Conservation (phyloP, 2,113 vertebrate species). For the Tauraco erythrolophus region DNA sequence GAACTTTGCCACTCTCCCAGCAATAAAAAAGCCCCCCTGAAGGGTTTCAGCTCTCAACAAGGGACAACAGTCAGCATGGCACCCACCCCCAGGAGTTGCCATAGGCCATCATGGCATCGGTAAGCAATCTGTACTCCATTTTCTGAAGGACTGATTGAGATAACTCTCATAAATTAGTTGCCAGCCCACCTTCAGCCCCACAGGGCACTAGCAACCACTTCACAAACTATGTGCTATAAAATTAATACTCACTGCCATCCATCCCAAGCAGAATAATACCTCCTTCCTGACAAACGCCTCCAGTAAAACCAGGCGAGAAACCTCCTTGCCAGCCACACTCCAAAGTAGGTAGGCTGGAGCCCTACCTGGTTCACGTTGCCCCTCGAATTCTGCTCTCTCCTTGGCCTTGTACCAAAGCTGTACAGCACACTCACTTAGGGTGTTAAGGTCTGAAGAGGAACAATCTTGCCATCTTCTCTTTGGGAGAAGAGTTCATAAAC, state of each 20-base stretch:
- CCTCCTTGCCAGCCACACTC: background rate
- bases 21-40: background rate
- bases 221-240: background rate
- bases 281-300: background rate
- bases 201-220: background rate
- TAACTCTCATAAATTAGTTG: background rate
- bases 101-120: background rate
- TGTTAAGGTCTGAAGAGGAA: background rate
- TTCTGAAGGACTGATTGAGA: background rate
- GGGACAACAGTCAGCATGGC: background rate
- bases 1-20: background rate
- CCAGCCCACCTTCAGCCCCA: background rate
- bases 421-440: background rate
- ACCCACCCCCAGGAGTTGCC: background rate
- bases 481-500: background rate
- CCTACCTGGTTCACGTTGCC: background rate
- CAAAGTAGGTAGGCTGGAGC: background rate
- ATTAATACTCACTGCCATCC: background rate
- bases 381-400: background rate
- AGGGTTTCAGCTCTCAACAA: background rate
- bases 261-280: background rate
- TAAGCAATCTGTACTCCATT: background rate
- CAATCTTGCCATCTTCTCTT: background rate
- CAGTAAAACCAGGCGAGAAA: background rate
- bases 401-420: background rate